Percentiles rank a stretch among this genome's conserved stretches.
These are phyloP conservation scores for Eleginops maclovinus DNA, from an alignment of 2,113 vertebrate genomes.

Conservation along the genomic window DNA sequence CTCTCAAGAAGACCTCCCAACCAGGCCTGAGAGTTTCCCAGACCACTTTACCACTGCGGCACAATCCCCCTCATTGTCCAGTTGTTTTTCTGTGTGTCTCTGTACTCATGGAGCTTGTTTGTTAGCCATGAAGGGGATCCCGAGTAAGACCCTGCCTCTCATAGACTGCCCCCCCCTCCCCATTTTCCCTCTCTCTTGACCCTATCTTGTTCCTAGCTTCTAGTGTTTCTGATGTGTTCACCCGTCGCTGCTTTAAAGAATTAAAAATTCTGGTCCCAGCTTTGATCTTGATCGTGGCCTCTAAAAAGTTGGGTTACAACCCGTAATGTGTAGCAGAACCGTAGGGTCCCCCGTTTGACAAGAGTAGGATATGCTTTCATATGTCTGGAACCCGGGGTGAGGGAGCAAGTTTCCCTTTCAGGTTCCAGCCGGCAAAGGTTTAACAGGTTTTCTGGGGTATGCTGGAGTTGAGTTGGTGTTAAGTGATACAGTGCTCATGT, in stretches of 20 bases:
- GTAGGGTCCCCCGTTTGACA: constrained; percentile 32
- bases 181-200: constrained; percentile 21
- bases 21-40: constrained; percentile 74
- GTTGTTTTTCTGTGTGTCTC: constrained; percentile 53
- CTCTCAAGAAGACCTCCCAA: constrained; percentile 74
- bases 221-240: constrained; percentile 41
- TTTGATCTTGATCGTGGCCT: constrained; percentile 55
- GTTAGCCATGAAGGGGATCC: constrained; percentile 50
- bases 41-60: constrained; percentile 72
- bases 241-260: constrained; percentile 24
- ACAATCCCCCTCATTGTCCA: constrained; percentile 75
- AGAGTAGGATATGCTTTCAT: constrained; percentile 51
- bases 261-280: constrained; percentile 35
- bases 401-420: constrained; percentile 42
- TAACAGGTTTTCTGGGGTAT: constrained; percentile 26
- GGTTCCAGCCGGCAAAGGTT: constrained; percentile 37
- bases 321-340: constrained; percentile 61
- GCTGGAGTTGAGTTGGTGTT: constrained; percentile 21
- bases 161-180: not conserved
- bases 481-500: constrained; percentile 31
- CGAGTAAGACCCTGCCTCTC: constrained; percentile 40
- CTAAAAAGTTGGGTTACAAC: constrained; percentile 42
- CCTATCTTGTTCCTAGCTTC: constrained; percentile 49
- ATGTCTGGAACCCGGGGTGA: constrained; percentile 33
- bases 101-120: constrained; percentile 68